phyloP scores from a whole-genome alignment of 2,888 invertebrate genomes.

The Dicranocentrus wangi region DNA sequence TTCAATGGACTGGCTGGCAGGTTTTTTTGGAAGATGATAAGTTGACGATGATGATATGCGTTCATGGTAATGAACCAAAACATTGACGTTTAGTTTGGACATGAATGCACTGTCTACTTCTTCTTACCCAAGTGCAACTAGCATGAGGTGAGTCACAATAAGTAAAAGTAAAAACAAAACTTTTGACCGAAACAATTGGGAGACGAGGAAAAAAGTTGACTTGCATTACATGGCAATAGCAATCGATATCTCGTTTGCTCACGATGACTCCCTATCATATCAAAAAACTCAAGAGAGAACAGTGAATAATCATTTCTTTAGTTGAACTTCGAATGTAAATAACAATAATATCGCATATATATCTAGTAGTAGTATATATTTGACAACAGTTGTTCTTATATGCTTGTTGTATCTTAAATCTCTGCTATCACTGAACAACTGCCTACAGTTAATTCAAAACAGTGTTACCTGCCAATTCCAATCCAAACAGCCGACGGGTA shows the following conservation, averaged over 20 bases:
- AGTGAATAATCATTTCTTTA: slow-evolving; percentile 32
- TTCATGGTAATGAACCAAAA: slow-evolving; percentile 58
- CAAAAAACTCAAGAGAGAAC: slow-evolving; percentile 12
- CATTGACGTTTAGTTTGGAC: slow-evolving; percentile 38
- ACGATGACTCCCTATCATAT: slow-evolving; percentile 36
- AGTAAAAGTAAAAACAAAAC: slow-evolving; percentile 52
- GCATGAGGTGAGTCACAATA: slow-evolving; percentile 43
- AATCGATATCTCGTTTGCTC: slow-evolving; percentile 55
- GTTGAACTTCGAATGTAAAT: neutral
- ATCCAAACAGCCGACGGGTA: slow-evolving; percentile 57
- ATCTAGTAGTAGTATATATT: slow-evolving; percentile 2
- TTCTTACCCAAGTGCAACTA: neutral
- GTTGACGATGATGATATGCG: slow-evolving; percentile 52
- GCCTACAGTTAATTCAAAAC: slow-evolving; percentile 38
- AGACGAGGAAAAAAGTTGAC: slow-evolving; percentile 34
- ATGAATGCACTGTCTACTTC: slow-evolving; percentile 22
- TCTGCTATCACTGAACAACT: slow-evolving; percentile 17
- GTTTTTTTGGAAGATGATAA: slow-evolving; percentile 43
- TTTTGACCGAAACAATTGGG: slow-evolving; percentile 32
- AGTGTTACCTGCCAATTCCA: slow-evolving; percentile 57
- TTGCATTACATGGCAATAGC: slow-evolving; percentile 30
- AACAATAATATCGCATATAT: neutral
- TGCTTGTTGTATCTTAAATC: slow-evolving; percentile 28
- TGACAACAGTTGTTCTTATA: slow-evolving; percentile 21
- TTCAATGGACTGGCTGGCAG: slow-evolving; percentile 18